Base-by-base conservation (phyloP, 2,113 vertebrate species). In the Lepus europaeus region DNA sequence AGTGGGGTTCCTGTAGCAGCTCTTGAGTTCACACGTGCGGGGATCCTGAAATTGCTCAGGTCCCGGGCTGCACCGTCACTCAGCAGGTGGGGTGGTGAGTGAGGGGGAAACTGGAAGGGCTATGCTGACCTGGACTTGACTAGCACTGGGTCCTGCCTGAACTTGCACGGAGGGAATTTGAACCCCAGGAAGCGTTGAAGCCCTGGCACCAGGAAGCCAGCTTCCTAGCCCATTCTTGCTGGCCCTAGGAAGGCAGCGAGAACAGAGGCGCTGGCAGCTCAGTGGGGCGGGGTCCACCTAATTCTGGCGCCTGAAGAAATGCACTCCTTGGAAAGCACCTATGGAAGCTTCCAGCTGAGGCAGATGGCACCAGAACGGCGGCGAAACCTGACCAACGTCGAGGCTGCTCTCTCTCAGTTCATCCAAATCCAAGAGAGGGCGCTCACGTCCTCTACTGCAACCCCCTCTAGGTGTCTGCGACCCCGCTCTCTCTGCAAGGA, bases 161-260 rank as follows among this genome's bases (percentile, higher is more conserved):
- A 93, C 96, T 87, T 76, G 95, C 86, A 87, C 51, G 88, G 86
- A 86, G 72, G 91, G 95, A 94, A 96, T 96, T 94, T 96, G 88
- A 97, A 96, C 78, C 69, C 72, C 79, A 36, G 61, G 31, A 91
- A 82, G 61, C 14, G 29, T 25, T 16, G 33, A 83, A 27, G 22
- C 2, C 0, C 49, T 45, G 81, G 69, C 61, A 22, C 51, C 82
- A 36, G 45, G 87, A 74, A 94, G 31, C 63, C 39, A 72, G 73
- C 56, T 89, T 82, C 69, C 20, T 14, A 61, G 83, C 61, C 49
- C 56, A 82, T 86, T n/a, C 72, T 68, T 31, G 5, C n/a, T 16
- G 20, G 59, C 11, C 56, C 63, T 51, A 3, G 0, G 9, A 53
- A 51, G 49, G 17, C 29, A 36, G 16, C 0, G 0, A 73, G 17